phyloP scores from a whole-genome alignment of 92 coral and sea anemone genomes.

The Heteractis magnifica region DNA sequence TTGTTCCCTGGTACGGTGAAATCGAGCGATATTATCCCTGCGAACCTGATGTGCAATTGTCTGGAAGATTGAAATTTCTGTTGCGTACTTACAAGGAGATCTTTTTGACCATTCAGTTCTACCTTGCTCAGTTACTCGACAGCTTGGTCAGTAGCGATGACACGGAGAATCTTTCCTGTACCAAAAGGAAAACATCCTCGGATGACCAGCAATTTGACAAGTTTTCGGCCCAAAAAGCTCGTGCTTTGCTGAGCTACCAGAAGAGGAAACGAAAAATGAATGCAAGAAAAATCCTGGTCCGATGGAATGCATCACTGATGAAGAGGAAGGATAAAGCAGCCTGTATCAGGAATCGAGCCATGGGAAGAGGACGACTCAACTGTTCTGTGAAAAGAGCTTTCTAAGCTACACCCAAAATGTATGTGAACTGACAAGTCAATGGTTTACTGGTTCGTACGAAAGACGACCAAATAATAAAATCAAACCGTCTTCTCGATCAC shows the following conservation, averaged over 20 bases:
- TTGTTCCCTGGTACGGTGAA: neutral
- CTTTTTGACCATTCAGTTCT: conserved; percentile 22
- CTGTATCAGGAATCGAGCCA: conserved; percentile 47
- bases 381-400: conserved; percentile 48
- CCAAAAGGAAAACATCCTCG: neutral
- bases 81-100: conserved; percentile 19
- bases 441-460: too few species aligned
- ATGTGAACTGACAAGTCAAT: neutral
- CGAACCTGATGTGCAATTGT: neutral
- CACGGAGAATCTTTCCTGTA: neutral
- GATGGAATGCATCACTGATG: conserved; percentile 29
- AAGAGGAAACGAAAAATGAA: conserved; percentile 33
- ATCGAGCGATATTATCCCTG: neutral
- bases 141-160: neutral
- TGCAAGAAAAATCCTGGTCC: conserved; percentile 38
- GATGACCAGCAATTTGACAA: neutral
- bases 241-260: conserved; percentile 15
- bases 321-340: conserved; percentile 23
- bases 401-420: neutral
- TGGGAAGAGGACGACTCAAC: conserved; percentile 35
- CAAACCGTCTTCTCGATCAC: too few species aligned
- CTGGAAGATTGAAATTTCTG: conserved; percentile 15
- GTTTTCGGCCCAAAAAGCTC: conserved; percentile 3
- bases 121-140: conserved; percentile 33
- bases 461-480: too few species aligned